Base-by-base conservation (phyloP, 1,140 invertebrate species). In the Dendrolimus kikuchii region DNA sequence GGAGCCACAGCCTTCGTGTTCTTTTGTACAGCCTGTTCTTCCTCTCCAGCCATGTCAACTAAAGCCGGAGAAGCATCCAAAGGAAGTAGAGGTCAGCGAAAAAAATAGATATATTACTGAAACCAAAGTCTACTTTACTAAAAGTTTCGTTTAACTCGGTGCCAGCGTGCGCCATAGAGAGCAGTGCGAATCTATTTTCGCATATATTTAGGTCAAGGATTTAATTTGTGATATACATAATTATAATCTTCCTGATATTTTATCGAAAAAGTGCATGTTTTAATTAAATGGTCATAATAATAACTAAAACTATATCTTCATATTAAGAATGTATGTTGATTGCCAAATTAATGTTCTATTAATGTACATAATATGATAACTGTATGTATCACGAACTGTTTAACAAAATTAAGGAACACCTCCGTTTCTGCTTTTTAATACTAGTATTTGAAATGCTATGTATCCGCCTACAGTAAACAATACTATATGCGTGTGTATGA, bases 1-100 rank as follows among this genome's bases (percentile, higher is more conserved):
- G 50, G 42, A 45, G 23, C 74, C 75, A 36, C 71, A 77, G 48
- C 80, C 82, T 8, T 81, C 78, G 44, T 83, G 80, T 53, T 82
- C 80, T 8, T 81, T 67, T 62, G 68, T 50, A 40, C 60, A 66
- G 40, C 53, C 66, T 41, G 40, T 43, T 10, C 38, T 45, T 36
- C 49, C 74, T 49, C 46, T 52, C n/a, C 63, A 57, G 40, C 51
- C 51, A 10, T 53, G 71, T 39, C 77, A 79, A 53, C 68, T 79
- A 53, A 83, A 78, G 68, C 76, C 77, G 44, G 68, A 77, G 45
- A 73, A 73, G 59, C 72, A 72, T 60, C 66, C 76, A 5, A 82
- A 81, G 74, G 82, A 86, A 82, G 80, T 86, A 53, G 82, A 86
- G 82, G 82, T 86, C 76, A 86, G 80, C 71, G 51, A 58, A 65